These are phyloP conservation scores for Pelobates fuscus DNA, from an alignment of 2,113 vertebrate genomes.

Conservation along the genomic window DNA sequence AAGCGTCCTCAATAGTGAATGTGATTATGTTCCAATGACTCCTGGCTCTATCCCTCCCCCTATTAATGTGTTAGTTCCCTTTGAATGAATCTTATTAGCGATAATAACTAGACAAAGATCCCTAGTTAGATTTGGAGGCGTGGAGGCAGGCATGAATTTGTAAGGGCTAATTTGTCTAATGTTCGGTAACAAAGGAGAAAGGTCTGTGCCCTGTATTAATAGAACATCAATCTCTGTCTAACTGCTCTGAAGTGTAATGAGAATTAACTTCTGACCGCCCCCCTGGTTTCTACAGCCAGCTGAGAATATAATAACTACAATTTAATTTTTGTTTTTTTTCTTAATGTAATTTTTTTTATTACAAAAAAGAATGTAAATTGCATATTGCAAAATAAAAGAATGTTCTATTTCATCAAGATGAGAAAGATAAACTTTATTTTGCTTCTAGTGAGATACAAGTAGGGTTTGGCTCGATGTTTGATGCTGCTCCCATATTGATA, in stretches of 20 bases:
- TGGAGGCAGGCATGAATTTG: constrained; percentile 63
- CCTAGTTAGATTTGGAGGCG: constrained; percentile 46
- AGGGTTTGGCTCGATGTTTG: not conserved
- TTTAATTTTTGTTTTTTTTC: constrained; percentile 68
- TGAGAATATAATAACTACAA: constrained; percentile 58
- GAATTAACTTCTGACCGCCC: constrained; percentile 65
- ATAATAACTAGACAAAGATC: constrained; percentile 58
- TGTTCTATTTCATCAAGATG: too few species aligned
- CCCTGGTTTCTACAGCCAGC: constrained; percentile 58
- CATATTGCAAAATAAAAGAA: constrained; percentile 31
- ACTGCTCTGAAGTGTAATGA: constrained; percentile 70
- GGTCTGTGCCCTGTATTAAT: constrained; percentile 67
- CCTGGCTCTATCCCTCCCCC: constrained; percentile 52
- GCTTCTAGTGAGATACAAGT: too few species aligned
- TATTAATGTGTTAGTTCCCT: constrained; percentile 30
- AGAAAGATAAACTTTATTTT: too few species aligned
- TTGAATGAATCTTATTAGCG: constrained; percentile 64
- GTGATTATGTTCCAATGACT: not conserved
- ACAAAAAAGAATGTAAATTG: constrained; percentile 57
- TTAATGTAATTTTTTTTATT: constrained; percentile 61
- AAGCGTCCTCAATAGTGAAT: constrained; percentile 45
- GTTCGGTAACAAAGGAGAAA: constrained; percentile 75
- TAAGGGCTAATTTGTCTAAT: constrained; percentile 85
- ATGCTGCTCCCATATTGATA: constrained; percentile 50
- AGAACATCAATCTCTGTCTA: constrained; percentile 79